Base-by-base conservation (phyloP, 2,797 vertebrate species). In the Tauraco hartlaubi region DNA sequence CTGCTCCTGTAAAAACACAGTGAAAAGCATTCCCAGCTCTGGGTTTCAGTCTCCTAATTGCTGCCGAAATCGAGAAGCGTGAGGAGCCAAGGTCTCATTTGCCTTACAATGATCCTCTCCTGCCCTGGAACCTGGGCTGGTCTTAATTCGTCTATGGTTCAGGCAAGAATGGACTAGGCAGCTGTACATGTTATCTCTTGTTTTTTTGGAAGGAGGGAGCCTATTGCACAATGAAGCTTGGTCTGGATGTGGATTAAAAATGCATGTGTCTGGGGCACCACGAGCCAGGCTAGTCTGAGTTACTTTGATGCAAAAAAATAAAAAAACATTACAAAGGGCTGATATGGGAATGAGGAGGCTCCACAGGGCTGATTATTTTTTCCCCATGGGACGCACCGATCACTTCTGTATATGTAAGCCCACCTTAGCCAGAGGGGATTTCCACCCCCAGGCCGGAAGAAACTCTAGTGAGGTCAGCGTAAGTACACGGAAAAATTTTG, bases 101-200 rank as follows among this genome's bases (percentile, higher is more conserved):
- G 85, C 96, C 84, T 98, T 90, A 94, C 96, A 95, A 81, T 95
- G 93, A 95, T 97, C 94, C 79, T 92, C 94, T 97, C 91, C 86
- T 97, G 96, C 97, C 97, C 97, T 97, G 94, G 94, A 96, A 97
- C 97, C 82, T 97, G 97, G 98, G 95, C 93, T 96, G 97, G 97
- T 96, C 95, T 96, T 95, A 94, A 97, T 96, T 96, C 97, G 96
- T 97, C 97, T 97, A 96, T 87, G 86, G 96, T 92, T 89, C 82
- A 90, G 97, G 96, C 97, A 97, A 98, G 98, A 97, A 90, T 83
- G 91, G 97, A 92, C 97, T 69, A 96, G 95, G 97, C 95, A 79
- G 93, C 56, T 4, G 1, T 96, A 94, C 98, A 52, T 98, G 98
- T 98, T 96, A 94, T 92, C 81, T 95, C 98, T 97, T 98, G 98